These are phyloP conservation scores for Caradrina clavipalpis DNA, from an alignment of 2,888 invertebrate genomes.

Conservation along the genomic window DNA sequence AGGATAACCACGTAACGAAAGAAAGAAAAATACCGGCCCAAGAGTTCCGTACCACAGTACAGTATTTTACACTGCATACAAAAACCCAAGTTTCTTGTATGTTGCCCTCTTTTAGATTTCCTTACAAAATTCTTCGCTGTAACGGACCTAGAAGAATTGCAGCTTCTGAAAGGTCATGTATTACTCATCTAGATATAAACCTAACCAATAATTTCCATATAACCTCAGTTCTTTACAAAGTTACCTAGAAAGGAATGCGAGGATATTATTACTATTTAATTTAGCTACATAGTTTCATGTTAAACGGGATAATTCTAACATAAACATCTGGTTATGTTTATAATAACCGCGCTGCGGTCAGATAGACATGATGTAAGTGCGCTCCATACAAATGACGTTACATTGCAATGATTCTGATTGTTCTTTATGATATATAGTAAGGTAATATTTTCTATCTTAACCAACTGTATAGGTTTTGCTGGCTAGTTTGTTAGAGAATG, in stretches of 20 bases:
- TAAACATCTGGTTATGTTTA: conserved; percentile 26
- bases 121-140: too few relatives aligned
- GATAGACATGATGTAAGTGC: conserved; percentile 37
- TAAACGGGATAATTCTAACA: conserved; percentile 22
- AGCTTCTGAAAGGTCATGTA: too few relatives aligned
- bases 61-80: too few relatives aligned
- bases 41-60: too few relatives aligned
- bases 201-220: too few relatives aligned
- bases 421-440: conserved; percentile 7
- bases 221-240: too few relatives aligned
- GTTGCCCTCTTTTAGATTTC: too few relatives aligned
- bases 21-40: not conserved
- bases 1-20: not conserved
- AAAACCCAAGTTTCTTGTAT: too few relatives aligned
- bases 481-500: not conserved
- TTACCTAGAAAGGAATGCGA: not conserved
- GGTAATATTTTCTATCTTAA: conserved; percentile 15
- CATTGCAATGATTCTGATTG: conserved; percentile 22
- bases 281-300: conserved; percentile 11
- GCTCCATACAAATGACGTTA: conserved; percentile 19
- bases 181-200: too few relatives aligned
- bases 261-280: conserved; percentile 5
- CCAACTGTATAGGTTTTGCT: conserved; percentile 9
- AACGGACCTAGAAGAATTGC: too few relatives aligned
- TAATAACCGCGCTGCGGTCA: conserved; percentile 42